Base-by-base conservation (phyloP, 2,797 vertebrate species). In the Calcarius lapponicus region DNA sequence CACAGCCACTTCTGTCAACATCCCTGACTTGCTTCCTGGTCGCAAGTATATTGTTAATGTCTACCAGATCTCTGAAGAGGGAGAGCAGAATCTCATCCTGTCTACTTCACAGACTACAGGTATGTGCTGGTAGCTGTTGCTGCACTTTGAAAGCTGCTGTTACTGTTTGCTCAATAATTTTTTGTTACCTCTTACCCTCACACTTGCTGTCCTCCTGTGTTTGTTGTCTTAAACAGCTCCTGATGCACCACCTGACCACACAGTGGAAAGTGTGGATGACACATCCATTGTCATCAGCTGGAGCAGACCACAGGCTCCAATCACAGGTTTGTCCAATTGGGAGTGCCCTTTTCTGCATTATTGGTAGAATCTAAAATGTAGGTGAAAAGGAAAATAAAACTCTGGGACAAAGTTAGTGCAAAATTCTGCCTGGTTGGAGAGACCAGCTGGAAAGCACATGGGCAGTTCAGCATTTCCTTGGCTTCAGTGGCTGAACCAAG, bases 11-110 rank as follows among this genome's bases (percentile, higher is more conserved):
- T 99, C 99, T 28, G 99, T 99, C 93, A 99, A 98, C 96, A 99
- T 99, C 81, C 99, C 98, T 69, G 99, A 99, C 94, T 98, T 99
- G 93, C 98, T 99, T 56, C 99, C 99, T 22, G 99, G 99, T 38
- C 98, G 99, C 92, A 99, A 98, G 74, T 99, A 99, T 97, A 99
- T 98, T 4, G 98, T 99, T 22, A 99, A 99, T 50, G 99, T 99
- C 86, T 99, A 99, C 36, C 98, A 99, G 95, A 98, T 99, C 54
- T 98, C 98, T 14, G 98, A 98, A 29, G 97, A 97, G 36, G 99
- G 98, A 79, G 98, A 99, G 17, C 97, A 98, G 92, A 99, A 98
- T 93, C 97, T 99, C 91, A 99, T 99, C 95, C 97, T 99, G 42
- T 99, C 98, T 31, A 99, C 99, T 61, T 98, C 99, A 32, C 99